These are phyloP conservation scores for Motacilla alba DNA, from an alignment of 2,113 vertebrate genomes.

Conservation along the genomic window DNA sequence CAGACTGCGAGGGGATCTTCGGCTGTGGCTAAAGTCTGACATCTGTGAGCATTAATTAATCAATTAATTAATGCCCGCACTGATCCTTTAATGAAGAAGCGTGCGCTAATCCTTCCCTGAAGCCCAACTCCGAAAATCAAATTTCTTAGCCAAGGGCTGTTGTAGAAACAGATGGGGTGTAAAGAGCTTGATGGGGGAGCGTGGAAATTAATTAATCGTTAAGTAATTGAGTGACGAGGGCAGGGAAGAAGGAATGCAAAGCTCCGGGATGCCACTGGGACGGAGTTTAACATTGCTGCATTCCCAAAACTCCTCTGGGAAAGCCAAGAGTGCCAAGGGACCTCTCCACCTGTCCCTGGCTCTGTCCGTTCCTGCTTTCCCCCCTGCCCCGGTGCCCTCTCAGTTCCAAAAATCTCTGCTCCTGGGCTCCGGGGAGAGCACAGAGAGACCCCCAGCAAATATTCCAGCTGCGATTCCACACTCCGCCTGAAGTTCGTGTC, in stretches of 20 bases:
- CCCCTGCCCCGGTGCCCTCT: not conserved
- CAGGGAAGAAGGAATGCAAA: not conserved
- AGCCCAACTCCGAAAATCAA: not conserved
- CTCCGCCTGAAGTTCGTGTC: not conserved
- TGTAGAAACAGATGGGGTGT: slow-evolving; percentile 32
- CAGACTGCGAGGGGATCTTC: not conserved
- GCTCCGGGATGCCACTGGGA: not conserved
- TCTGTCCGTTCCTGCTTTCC: not conserved
- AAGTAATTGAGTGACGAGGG: not conserved
- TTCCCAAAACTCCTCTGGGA: not conserved
- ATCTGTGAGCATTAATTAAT: slow-evolving; percentile 19
- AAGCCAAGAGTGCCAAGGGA: too few species aligned
- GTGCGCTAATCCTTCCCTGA: not conserved
- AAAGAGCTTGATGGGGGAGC: not conserved
- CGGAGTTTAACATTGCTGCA: rapidly evolving
- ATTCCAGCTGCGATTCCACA: rapidly evolving
- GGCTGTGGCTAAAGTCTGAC: not conserved
- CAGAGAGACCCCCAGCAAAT: not conserved
- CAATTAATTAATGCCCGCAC: not conserved
- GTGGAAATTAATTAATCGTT: not conserved
- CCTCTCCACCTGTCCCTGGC: not conserved
- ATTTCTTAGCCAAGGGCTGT: not conserved
- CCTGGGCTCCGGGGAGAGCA: not conserved
- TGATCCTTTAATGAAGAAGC: not conserved
- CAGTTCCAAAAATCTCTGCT: not conserved